Conservation (phyloP, 2,113 vertebrate genomes). For the Helogale parvula region DNA sequence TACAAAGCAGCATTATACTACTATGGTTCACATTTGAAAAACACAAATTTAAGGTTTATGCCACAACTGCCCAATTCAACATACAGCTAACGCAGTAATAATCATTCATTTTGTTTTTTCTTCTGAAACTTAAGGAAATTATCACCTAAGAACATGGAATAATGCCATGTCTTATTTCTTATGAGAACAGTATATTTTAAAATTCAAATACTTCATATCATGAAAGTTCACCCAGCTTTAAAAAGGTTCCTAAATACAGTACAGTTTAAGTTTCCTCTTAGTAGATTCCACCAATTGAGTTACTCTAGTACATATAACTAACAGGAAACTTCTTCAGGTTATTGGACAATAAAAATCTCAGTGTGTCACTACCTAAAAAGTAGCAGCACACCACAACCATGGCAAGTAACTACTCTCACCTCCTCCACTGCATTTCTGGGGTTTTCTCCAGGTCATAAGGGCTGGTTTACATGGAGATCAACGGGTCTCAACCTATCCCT, state of each 20-base stretch:
- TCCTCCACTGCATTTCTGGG: not conserved
- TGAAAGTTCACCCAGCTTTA: constrained; percentile 36
- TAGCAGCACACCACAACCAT: constrained; percentile 1
- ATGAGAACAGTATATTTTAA: not conserved
- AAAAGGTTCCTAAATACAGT: constrained; percentile 54
- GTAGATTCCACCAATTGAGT: not conserved
- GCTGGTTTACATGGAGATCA: not conserved
- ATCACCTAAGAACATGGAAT: constrained; percentile 28
- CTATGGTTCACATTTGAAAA: constrained; percentile 75
- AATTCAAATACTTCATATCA: not conserved
- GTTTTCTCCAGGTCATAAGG: not conserved
- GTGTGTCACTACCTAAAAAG: not conserved
- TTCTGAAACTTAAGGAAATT: constrained; percentile 30
- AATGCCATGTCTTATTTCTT: constrained; percentile 55
- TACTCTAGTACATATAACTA: constrained; percentile 37
- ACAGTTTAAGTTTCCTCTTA: not conserved
- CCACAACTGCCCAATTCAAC: constrained; percentile 58
- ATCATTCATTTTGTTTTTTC: constrained; percentile 17
- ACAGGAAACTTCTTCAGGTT: constrained; percentile 41
- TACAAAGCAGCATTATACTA: constrained; percentile 84
- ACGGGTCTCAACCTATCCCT: not conserved
- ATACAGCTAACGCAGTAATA: constrained; percentile 57
- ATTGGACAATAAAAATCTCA: not conserved
- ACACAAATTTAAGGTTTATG: constrained; percentile 72
- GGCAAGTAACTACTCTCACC: not conserved